phyloP scores from a whole-genome alignment of 2,888 invertebrate species.

The Saturnia japonica region DNA sequence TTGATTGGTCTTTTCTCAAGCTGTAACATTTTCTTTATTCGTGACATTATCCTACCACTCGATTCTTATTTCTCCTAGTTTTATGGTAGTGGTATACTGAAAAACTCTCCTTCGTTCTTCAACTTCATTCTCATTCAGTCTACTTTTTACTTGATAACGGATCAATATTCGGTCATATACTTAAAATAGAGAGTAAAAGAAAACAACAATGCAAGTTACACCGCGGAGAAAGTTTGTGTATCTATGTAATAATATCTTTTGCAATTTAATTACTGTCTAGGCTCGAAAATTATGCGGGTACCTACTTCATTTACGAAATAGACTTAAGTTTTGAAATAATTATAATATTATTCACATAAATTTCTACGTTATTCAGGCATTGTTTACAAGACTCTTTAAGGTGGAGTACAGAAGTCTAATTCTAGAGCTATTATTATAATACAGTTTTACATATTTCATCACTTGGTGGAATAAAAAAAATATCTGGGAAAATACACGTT shows the following conservation, averaged over 20 bases:
- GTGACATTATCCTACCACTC: neutral
- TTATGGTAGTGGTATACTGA: neutral
- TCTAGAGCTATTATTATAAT: neutral
- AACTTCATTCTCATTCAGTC: neutral
- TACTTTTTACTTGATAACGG: too few species aligned
- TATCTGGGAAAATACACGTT: neutral
- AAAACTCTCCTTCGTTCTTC: neutral
- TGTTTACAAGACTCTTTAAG: slow-evolving; percentile 20
- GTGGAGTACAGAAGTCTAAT: slow-evolving; percentile 4
- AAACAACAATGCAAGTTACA: neutral
- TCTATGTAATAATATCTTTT: neutral
- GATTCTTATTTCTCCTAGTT: neutral
- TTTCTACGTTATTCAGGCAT: slow-evolving; percentile 18
- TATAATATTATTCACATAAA: slow-evolving; percentile 22
- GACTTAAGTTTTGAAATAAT: slow-evolving; percentile 21
- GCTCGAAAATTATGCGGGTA: neutral
- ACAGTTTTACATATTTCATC: neutral
- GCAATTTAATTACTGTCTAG: slow-evolving; percentile 8
- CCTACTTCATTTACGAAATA: slow-evolving; percentile 14
- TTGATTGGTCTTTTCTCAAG: neutral
- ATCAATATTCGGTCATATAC: neutral
- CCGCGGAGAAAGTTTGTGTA: neutral
- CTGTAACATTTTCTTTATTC: neutral
- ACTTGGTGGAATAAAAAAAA: neutral
- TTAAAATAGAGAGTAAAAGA: neutral